Evolutionary conservation across 2,113 vertebrate genomes (phyloP).

Genomic region (Eclectus roratus): DNA sequence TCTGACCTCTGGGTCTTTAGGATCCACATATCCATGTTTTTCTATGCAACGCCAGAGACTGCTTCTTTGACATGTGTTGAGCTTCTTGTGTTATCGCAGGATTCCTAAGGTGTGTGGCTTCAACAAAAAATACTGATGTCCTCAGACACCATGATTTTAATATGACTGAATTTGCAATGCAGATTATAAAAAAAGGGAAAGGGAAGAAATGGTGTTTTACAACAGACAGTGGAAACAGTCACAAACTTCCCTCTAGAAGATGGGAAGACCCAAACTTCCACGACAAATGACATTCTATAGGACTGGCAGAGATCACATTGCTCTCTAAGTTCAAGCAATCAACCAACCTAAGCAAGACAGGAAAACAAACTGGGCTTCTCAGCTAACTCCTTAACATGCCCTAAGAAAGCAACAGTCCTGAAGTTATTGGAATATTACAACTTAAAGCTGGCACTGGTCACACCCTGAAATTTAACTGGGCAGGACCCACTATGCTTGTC

Average conservation of each 20-base stretch:
- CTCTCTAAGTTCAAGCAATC: not conserved
- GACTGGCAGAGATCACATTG: not conserved
- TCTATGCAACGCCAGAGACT: not conserved
- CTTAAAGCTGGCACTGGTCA: not conserved
- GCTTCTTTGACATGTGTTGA: not conserved
- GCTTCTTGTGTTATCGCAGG: not conserved
- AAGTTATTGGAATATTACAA: not conserved
- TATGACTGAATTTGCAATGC: not conserved
- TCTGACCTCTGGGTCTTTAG: not conserved
- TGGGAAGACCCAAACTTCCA: not conserved
- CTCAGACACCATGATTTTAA: not conserved
- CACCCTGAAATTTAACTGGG: not conserved
- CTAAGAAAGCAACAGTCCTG: not conserved
- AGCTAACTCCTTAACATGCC: not conserved
- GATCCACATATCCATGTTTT: not conserved
- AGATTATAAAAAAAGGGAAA: not conserved
- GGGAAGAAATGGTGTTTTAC: not conserved
- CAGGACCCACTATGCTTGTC: not conserved
- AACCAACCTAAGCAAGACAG: not conserved
- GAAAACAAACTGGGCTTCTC: not conserved
- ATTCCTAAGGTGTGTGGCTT: not conserved
- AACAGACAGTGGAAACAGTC: not conserved
- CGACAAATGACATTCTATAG: not conserved
- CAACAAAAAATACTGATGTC: not conserved
- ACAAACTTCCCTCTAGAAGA: not conserved